These are phyloP conservation scores for Monomorium pharaonis DNA, from an alignment of 1,140 invertebrate species.

Conservation along the genomic window DNA sequence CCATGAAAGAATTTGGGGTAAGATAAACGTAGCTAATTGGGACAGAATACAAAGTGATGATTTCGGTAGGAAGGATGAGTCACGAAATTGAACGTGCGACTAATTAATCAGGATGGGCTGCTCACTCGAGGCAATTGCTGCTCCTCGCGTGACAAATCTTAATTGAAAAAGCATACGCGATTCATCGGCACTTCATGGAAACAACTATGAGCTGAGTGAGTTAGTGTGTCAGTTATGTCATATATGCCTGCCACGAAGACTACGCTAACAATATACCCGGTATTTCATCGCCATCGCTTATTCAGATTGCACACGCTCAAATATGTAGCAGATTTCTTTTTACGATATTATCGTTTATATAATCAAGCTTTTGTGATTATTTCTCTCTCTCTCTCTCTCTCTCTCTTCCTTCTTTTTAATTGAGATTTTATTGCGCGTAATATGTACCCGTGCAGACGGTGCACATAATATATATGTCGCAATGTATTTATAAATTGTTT, in stretches of 20 bases:
- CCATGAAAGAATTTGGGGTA: not conserved
- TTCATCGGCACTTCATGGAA: not conserved
- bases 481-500: not conserved
- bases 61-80: not conserved
- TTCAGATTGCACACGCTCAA: not conserved
- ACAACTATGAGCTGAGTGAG: slow-evolving; percentile 64
- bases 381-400: not conserved
- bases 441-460: no score
- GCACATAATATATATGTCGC: not conserved
- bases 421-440: not conserved
- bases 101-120: not conserved
- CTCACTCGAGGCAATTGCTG: not conserved
- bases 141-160: not conserved
- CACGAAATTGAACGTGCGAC: not conserved
- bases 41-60: not conserved
- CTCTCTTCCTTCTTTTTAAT: not conserved
- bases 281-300: not conserved
- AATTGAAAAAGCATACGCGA: slow-evolving; percentile 46
- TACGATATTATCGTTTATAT: not conserved
- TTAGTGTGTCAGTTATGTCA: slow-evolving; percentile 74
- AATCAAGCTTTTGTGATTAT: not conserved
- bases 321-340: not conserved
- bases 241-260: not conserved
- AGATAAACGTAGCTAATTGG: not conserved
- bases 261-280: not conserved